phyloP scores from a whole-genome alignment of 64 coral and sea anemone species.

The Orbicella faveolata region DNA sequence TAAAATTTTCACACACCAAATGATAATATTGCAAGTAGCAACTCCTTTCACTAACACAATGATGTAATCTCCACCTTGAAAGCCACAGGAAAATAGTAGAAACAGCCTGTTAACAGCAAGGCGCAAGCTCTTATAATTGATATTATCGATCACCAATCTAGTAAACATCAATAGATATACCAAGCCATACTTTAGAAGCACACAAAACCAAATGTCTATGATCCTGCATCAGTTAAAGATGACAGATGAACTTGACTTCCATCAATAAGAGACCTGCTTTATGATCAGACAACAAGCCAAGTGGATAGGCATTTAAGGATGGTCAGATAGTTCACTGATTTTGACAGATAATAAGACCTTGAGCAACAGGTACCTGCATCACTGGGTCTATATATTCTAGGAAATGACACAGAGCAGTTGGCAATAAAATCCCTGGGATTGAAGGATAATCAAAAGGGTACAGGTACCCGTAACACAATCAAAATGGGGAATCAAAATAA shows the following conservation, averaged over 20 bases:
- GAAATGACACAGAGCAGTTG: background rate
- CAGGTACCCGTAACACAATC: constrained; percentile 35
- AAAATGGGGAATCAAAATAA: constrained; percentile 17
- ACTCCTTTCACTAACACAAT: background rate
- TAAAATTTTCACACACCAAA: no score
- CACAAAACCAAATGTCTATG: background rate
- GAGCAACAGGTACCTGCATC: background rate
- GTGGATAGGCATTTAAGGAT: background rate
- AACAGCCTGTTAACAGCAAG: background rate
- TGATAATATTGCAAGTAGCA: no score
- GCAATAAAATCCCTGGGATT: background rate
- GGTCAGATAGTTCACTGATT: background rate
- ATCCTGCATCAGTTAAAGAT: background rate
- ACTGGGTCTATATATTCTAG: background rate
- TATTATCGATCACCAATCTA: background rate
- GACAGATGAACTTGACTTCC: background rate
- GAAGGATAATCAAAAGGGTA: background rate
- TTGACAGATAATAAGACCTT: background rate
- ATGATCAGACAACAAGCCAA: background rate
- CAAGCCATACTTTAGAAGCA: background rate
- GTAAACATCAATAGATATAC: background rate
- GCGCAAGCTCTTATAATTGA: background rate
- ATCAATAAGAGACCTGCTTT: constrained; percentile 20
- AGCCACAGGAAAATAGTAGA: background rate
- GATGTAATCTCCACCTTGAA: constrained; percentile 39